These are phyloP conservation scores for Muntiacus reevesi DNA, from an alignment of 2,113 vertebrate species.

Conservation along the genomic window DNA sequence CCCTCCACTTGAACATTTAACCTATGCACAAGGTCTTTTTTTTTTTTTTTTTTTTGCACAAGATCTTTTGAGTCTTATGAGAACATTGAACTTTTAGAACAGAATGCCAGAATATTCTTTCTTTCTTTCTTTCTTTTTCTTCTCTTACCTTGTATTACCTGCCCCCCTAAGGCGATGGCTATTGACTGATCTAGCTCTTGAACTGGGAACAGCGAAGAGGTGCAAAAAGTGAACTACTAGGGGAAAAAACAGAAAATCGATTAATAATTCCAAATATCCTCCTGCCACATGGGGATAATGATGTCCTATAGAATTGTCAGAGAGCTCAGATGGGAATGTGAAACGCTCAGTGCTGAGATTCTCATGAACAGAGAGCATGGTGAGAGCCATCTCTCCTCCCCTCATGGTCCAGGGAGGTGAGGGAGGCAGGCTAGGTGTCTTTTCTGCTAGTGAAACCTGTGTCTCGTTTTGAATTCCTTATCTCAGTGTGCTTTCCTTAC, in stretches of 20 bases:
- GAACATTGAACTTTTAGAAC: neutral
- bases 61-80: slow-evolving; percentile 5
- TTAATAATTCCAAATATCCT: slow-evolving; percentile 46
- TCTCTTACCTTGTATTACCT: neutral
- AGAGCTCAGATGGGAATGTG: neutral
- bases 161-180: neutral
- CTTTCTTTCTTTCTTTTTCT: neutral
- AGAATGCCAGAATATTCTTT: neutral
- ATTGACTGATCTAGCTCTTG: slow-evolving; percentile 29
- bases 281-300: neutral
- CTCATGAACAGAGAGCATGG: neutral
- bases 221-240: neutral
- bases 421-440: neutral
- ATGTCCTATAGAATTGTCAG: neutral
- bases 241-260: slow-evolving; percentile 40
- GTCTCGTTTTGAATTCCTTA: neutral
- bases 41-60: neutral
- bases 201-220: slow-evolving; percentile 1
- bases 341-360: neutral
- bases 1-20: neutral
- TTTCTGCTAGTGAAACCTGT: neutral
- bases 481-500: neutral
- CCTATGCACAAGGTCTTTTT: neutral
- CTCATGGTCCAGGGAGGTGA: neutral
- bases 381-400: neutral